Evolutionary conservation across 2,888 invertebrate genomes (phyloP).

Genomic region (Eristalis tenax): DNA sequence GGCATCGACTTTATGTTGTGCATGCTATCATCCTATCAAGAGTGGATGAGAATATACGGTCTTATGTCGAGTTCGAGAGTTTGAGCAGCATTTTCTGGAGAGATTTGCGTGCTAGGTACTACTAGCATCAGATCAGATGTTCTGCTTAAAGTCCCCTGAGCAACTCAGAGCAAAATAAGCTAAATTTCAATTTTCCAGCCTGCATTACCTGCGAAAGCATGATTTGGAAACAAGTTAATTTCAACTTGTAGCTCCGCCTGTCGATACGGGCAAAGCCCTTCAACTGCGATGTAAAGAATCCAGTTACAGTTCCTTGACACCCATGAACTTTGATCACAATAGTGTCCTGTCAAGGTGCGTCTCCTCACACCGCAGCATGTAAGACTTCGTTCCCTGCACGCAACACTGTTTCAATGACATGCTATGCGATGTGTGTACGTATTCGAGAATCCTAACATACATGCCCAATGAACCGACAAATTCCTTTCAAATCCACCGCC

Average conservation of each 20-base stretch:
- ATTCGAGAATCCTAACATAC: background rate
- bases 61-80: no score
- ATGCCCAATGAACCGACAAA: background rate
- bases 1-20: no score
- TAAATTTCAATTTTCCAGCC: no score
- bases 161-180: no score
- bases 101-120: no score
- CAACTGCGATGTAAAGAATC: background rate
- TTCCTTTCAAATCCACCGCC: constrained; percentile 34
- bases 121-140: no score
- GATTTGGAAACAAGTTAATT: background rate
- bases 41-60: no score
- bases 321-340: background rate
- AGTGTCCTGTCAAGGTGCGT: background rate
- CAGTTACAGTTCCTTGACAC: background rate
- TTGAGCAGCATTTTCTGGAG: no score
- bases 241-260: background rate
- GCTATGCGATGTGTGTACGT: no score
- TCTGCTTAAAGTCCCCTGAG: no score
- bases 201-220: no score
- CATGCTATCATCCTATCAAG: no score
- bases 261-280: background rate
- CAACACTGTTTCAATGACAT: background rate
- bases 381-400: background rate
- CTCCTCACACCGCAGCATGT: background rate